Conservation (phyloP, 92 coral and sea anemone genomes). For the Phenganax stokvisi region DNA sequence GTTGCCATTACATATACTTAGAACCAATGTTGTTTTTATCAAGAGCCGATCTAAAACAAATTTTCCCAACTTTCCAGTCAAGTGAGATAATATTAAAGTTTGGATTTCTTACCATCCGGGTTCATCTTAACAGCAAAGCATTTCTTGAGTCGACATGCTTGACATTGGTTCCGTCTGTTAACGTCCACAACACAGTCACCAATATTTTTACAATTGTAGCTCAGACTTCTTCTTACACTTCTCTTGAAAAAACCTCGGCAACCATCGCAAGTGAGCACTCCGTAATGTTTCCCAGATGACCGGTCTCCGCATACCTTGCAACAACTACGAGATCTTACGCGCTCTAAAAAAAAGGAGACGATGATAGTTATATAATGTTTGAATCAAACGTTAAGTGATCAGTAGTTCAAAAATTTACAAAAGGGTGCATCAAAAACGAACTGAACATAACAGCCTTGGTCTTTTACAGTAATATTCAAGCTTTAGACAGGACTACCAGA, state of each 20-base stretch:
- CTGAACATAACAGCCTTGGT: no score
- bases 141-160: constrained; percentile 90
- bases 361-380: no score
- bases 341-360: constrained; percentile 48
- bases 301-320: constrained; percentile 97
- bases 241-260: constrained; percentile 96
- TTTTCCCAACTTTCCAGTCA: background rate
- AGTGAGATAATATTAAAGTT: background rate
- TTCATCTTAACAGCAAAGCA: constrained; percentile 91
- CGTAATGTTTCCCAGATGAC: constrained; percentile 99
- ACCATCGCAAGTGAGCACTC: constrained; percentile 96
- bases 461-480: no score
- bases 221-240: constrained; percentile 72
- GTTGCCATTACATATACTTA: no score
- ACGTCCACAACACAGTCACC: constrained; percentile 90
- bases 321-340: constrained; percentile 68
- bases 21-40: no score
- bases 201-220: constrained; percentile 81
- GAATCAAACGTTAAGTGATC: no score
- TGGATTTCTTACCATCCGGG: constrained; percentile 69
- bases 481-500: no score
- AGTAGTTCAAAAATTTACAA: no score
- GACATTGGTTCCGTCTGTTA: constrained; percentile 92
- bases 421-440: no score
- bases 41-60: background rate